Evolutionary conservation across 2,113 vertebrate genomes (phyloP).

Genomic region (Agapornis roseicollis): DNA sequence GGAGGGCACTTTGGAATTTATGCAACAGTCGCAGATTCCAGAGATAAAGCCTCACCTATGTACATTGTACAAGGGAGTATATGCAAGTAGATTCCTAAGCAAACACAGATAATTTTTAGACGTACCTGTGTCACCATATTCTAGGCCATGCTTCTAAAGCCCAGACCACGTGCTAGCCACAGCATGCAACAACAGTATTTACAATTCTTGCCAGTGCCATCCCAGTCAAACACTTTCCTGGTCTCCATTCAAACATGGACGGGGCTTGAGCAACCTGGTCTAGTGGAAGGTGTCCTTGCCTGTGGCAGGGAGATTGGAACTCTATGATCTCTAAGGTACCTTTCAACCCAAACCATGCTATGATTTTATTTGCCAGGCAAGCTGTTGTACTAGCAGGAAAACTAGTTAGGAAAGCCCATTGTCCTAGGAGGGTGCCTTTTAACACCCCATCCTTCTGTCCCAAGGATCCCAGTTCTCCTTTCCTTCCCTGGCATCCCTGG

Average conservation of each 20-base stretch:
- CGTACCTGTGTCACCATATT: not conserved
- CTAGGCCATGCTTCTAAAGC: not conserved
- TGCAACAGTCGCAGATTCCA: not conserved
- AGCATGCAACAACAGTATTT: not conserved
- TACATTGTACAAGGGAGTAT: not conserved
- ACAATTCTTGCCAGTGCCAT: not conserved
- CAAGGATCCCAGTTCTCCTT: not conserved
- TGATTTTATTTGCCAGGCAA: not conserved
- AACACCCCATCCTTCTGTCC: not conserved
- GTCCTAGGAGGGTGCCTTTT: not conserved
- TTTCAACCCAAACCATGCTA: not conserved
- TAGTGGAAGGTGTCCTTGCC: not conserved
- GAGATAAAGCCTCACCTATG: not conserved
- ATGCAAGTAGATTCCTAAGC: not conserved
- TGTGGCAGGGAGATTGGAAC: not conserved
- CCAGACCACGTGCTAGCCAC: rapidly evolving
- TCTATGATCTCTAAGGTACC: not conserved
- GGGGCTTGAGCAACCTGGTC: not conserved
- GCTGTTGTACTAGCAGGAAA: not conserved
- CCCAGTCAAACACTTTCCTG: not conserved
- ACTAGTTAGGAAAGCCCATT: not conserved
- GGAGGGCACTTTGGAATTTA: not conserved
- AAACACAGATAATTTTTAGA: not conserved
- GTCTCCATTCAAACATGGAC: not conserved
- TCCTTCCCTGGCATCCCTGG: not conserved